Conservation (phyloP, 2,113 vertebrate genomes). For the Tetrao urogallus region DNA sequence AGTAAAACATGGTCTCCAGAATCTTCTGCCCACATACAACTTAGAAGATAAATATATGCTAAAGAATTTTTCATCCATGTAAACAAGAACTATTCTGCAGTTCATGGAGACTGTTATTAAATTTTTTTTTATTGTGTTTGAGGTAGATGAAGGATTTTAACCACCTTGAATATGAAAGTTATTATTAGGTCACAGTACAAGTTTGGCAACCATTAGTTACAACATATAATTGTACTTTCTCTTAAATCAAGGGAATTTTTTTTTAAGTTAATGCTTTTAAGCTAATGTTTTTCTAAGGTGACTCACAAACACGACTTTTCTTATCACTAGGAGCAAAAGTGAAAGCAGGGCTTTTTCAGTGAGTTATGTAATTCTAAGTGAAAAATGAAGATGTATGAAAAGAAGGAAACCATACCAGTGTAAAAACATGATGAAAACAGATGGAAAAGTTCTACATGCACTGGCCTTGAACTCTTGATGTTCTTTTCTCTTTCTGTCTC, state of each 20-base stretch:
- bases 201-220: not conserved
- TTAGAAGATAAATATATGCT: not conserved
- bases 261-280: not conserved
- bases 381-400: constrained; percentile 2
- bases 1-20: not conserved
- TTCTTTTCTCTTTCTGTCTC: not conserved
- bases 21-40: not conserved
- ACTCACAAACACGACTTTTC: not conserved
- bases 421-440: not conserved
- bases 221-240: not conserved
- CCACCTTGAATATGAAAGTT: not conserved
- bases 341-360: not conserved
- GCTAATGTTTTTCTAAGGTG: not conserved
- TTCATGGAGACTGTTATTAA: not conserved
- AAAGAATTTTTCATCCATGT: not conserved
- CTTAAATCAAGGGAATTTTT: not conserved
- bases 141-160: not conserved
- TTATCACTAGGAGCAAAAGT: not conserved
- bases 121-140: not conserved
- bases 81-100: not conserved
- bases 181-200: not conserved
- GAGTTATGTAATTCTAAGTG: not conserved
- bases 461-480: not conserved
- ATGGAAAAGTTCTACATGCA: not conserved
- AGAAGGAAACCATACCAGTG: not conserved